A percentile compares a stretch with the other conserved stretches of the same genome.
Evolutionary conservation across 2,888 invertebrate species (phyloP).

Genomic region (Dynastes grantii): DNA sequence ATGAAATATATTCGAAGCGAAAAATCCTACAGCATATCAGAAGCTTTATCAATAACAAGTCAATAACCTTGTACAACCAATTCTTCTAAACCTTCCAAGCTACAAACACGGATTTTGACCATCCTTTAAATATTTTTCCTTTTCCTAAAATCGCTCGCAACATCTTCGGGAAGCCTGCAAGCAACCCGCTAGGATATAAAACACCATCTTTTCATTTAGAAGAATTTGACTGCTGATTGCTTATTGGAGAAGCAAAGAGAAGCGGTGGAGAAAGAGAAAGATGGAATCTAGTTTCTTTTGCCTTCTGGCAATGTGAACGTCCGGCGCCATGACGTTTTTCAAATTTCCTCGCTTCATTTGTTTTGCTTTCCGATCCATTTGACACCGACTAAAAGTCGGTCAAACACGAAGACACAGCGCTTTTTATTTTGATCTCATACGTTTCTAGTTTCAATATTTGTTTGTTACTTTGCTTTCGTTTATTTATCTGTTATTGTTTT

Average conservation of each 20-base stretch:
- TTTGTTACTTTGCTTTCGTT: not conserved
- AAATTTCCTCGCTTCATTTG: constrained; percentile 42
- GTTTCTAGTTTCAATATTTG: constrained; percentile 17
- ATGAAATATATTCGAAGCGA: too few species aligned
- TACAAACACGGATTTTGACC: constrained; percentile 5
- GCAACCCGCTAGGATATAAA: not conserved
- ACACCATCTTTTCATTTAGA: not conserved
- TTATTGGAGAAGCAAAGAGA: not conserved
- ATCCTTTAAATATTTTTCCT: not conserved
- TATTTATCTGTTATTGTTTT: constrained; percentile 21
- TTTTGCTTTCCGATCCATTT: constrained; percentile 42
- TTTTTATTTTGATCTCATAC: constrained; percentile 5
- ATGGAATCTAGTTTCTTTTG: too few species aligned
- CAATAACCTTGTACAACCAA: too few species aligned
- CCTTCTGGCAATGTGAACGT: not conserved
- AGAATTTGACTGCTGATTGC: constrained; percentile 33
- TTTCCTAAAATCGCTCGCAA: not conserved
- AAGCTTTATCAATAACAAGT: too few species aligned
- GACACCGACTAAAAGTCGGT: not conserved
- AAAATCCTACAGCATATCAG: too few species aligned
- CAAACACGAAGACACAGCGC: not conserved
- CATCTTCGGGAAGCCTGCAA: not conserved
- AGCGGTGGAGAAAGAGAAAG: not conserved
- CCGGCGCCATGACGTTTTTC: constrained; percentile 34
- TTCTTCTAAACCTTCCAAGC: not conserved